Conservation (phyloP, 2,113 vertebrate species). For the Oceanites oceanicus region DNA sequence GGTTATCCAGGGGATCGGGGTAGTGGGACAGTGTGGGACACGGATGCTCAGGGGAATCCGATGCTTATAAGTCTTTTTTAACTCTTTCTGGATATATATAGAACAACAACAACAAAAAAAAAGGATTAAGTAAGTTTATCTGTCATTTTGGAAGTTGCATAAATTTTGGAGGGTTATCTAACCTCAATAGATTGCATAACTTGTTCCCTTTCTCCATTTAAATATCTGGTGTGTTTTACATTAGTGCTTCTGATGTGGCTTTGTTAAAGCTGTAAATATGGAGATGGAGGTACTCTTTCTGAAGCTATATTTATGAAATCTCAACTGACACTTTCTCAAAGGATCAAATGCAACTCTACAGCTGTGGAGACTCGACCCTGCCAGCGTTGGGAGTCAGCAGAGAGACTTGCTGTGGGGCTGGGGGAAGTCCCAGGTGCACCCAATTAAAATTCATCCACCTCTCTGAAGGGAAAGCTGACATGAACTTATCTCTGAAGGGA, state of each 20-base stretch:
- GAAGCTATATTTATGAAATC: neutral
- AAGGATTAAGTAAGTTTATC: neutral
- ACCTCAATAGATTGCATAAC: neutral
- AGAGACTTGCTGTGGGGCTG: neutral
- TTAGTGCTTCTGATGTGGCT: neutral
- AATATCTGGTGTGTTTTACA: neutral
- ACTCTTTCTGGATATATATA: neutral
- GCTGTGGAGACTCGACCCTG: neutral
- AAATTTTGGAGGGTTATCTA: neutral
- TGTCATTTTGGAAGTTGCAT: neutral
- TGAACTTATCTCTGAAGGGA: conserved; percentile 5
- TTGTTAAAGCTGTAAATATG: neutral
- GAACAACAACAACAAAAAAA: neutral
- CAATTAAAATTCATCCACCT: conserved; percentile 37
- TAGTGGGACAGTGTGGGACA: neutral
- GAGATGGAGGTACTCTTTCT: neutral
- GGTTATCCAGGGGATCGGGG: neutral
- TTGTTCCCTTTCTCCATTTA: neutral
- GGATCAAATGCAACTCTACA: neutral
- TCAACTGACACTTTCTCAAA: conserved; percentile 21
- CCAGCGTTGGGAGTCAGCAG: neutral
- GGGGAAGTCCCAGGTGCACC: conserved; percentile 19
- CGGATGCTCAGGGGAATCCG: neutral
- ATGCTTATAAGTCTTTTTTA: neutral
- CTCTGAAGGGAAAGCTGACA: conserved; percentile 31